A percentile compares a stretch with the other conserved stretches of the same genome.
These are phyloP conservation scores for Apamea crenata DNA, from an alignment of 2,888 invertebrate species.

Conservation along the genomic window DNA sequence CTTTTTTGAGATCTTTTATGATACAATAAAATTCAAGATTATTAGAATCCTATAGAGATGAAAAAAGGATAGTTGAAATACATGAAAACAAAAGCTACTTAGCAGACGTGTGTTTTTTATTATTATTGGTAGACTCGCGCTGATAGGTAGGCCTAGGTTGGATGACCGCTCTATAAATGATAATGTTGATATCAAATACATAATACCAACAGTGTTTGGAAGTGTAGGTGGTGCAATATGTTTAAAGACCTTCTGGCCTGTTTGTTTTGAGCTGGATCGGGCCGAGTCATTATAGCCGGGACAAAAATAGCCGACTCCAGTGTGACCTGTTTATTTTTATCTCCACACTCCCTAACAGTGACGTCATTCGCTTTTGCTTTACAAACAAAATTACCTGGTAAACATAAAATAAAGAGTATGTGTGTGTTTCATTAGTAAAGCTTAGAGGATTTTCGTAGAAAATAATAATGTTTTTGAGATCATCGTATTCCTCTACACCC, in stretches of 20 bases:
- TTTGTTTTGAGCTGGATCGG: slow-evolving; percentile 30
- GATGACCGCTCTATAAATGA: neutral
- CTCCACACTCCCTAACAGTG: slow-evolving; percentile 5
- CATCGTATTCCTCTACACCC: neutral
- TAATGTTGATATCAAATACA: neutral
- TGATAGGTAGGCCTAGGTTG: no score
- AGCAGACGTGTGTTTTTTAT: neutral
- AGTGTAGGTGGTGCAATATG: slow-evolving; percentile 11
- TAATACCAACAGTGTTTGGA: neutral
- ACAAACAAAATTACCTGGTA: neutral
- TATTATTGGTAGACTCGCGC: neutral
- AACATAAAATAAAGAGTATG: neutral
- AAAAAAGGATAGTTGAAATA: no score
- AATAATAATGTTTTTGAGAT: slow-evolving; percentile 5
- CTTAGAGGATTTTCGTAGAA: neutral
- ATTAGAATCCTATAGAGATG: neutral
- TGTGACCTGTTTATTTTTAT: slow-evolving; percentile 44
- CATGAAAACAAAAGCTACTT: neutral
- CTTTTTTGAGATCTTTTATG: no score
- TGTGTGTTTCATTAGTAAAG: neutral
- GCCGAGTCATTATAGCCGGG: neutral
- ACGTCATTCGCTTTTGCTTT: slow-evolving; percentile 19
- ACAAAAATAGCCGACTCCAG: slow-evolving; percentile 32
- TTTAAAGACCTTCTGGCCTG: slow-evolving; percentile 12
- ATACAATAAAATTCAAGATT: no score